phyloP scores from a whole-genome alignment of 2,888 invertebrate species.

The Helleia helle region DNA sequence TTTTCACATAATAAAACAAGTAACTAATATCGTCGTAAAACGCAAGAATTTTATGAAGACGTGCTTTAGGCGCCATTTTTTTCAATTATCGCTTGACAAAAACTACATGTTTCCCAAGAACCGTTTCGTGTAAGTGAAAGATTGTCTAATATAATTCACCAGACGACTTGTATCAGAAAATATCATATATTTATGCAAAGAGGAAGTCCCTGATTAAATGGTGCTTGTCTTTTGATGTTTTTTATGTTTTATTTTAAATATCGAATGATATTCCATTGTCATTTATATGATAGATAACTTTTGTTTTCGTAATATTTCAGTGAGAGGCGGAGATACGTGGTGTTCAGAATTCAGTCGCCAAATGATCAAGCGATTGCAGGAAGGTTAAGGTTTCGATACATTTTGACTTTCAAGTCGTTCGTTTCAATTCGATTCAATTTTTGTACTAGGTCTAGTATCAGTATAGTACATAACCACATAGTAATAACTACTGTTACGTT shows the following conservation, averaged over 20 bases:
- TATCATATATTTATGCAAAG: conserved; percentile 13
- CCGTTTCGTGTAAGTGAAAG: neutral
- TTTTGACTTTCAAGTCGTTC: too few relatives aligned
- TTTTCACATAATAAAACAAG: too few relatives aligned
- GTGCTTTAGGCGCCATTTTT: neutral
- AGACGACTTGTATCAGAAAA: neutral
- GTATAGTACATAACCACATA: too few relatives aligned
- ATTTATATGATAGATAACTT: neutral
- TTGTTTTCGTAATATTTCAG: too few relatives aligned
- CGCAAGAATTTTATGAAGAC: neutral
- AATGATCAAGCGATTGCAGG: too few relatives aligned
- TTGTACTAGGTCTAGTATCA: too few relatives aligned
- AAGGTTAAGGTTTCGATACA: too few relatives aligned
- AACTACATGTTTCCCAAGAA: neutral
- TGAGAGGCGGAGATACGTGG: too few relatives aligned
- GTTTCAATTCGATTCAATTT: too few relatives aligned
- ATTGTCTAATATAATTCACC: neutral
- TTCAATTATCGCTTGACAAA: neutral
- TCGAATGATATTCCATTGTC: neutral
- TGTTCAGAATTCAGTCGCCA: too few relatives aligned
- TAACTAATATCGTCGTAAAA: too few relatives aligned
- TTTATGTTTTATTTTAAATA: conserved; percentile 10
- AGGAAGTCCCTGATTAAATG: conserved; percentile 20
- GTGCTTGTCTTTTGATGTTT: conserved; percentile 13
- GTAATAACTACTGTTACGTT: too few relatives aligned